Base-by-base conservation (phyloP, 2,797 vertebrate species). In the Lophura swinhoii region DNA sequence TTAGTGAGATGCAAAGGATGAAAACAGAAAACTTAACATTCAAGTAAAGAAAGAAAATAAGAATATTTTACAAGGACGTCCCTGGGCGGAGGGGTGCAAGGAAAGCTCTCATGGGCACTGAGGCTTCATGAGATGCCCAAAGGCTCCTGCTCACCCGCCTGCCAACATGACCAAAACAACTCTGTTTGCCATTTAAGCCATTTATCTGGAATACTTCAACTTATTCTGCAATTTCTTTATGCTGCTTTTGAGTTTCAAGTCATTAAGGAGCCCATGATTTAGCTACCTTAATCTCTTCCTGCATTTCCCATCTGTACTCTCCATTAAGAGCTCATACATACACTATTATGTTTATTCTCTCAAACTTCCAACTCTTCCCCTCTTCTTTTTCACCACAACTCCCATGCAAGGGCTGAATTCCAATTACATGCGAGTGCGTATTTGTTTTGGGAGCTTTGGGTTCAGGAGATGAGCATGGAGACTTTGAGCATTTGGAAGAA, bases 191-290 rank as follows among this genome's bases (percentile, higher is more conserved):
- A 84, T 5, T 84, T 77, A 88, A 53, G 51, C 51, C 51, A 93
- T 84, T 87, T 75, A 67, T 69, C 90, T 86, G 90, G 88, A 80
- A 72, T 22, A 89, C 78, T 43, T 94, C 0, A 0, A 84, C 78
- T 53, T 39, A 29, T 74, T 83, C 71, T 91, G 81, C 88, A 84
- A 14, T 62, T 68, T 89, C 77, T 96, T 91, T 63, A 90, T 66
- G 90, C 55, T 88, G 58, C 90, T 91, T 92, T 94, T 90, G 81
- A 90, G 81, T 85, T 87, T 90, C 91, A 91, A 72, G 72, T 80
- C 90, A 84, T 94, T 95, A 94, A 91, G 88, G 73, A 59, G n/a
- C 49, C 71, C 0, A 0, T 74, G 78, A 93, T 87, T 94, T 83
- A 91, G 78, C 88, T 87, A 7, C 73, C 90, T 81, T 80, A 76